Evolutionary conservation across 2,797 vertebrate species (phyloP).

Genomic region (Rhinoraja longicauda): DNA sequence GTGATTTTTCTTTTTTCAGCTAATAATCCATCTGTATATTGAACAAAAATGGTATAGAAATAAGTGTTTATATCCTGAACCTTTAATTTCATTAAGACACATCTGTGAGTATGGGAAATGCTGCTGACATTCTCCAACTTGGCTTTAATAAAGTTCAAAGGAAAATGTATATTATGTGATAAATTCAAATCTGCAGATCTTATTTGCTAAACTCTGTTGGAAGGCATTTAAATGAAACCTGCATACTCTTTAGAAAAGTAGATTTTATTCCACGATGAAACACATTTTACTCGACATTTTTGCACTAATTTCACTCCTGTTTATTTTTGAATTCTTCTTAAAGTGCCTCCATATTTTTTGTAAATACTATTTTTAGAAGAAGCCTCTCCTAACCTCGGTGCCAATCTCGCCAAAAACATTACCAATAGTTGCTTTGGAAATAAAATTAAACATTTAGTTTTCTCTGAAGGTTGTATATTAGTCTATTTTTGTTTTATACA

Average conservation of each 20-base stretch:
- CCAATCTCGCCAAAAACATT: neutral
- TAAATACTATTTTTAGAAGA: neutral
- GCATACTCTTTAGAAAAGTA: neutral
- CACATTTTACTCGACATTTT: too few relatives aligned
- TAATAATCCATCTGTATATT: neutral
- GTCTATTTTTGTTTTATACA: neutral
- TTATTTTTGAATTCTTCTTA: conserved; percentile 27
- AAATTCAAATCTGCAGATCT: conserved; percentile 1
- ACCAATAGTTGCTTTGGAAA: conserved; percentile 21
- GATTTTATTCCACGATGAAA: neutral
- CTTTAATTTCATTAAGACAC: neutral
- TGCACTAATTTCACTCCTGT: conserved; percentile 3
- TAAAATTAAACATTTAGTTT: neutral
- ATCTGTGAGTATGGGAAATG: neutral
- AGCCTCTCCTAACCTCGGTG: neutral
- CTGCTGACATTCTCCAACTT: neutral
- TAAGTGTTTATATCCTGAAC: neutral
- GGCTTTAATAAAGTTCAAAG: neutral
- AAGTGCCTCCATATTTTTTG: conserved; percentile 36
- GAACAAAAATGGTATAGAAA: neutral
- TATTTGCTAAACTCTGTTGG: neutral
- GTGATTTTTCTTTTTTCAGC: conserved; percentile 14
- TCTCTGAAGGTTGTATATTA: neutral
- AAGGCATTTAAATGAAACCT: neutral
- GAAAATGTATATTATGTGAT: neutral